A percentile compares a stretch with the other conserved stretches of the same genome.
Evolutionary conservation across 1,140 invertebrate genomes (phyloP).

Genomic region (Drosophila santomea): DNA sequence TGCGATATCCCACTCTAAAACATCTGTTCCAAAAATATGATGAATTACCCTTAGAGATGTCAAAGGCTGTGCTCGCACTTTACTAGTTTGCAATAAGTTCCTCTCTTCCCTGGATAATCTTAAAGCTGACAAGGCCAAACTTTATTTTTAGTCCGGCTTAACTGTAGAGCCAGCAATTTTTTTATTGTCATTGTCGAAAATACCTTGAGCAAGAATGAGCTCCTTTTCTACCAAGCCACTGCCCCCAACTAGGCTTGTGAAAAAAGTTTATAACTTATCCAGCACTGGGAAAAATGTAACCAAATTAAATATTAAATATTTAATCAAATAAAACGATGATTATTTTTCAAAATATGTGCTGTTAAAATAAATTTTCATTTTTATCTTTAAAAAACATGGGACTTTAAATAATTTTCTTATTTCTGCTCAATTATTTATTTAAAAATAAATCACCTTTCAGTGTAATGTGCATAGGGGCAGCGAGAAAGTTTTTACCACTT

Average conservation of each 20-base stretch:
- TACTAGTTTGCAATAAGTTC: conserved; percentile 30
- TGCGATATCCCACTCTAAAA: conserved; percentile 24
- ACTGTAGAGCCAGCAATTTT: conserved; percentile 33
- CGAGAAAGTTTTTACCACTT: conserved; percentile 30
- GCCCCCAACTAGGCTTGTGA: conserved; percentile 27
- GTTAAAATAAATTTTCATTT: no score
- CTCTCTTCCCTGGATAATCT: conserved; percentile 17
- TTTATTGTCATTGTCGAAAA: conserved; percentile 33
- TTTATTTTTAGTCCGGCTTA: conserved; percentile 43
- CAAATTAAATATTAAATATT: no score
- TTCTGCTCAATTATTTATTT: no score
- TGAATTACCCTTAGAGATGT: conserved; percentile 27
- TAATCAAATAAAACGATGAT: no score
- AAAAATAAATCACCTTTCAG: background rate
- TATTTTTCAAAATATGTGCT: no score
- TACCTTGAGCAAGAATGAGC: conserved; percentile 20
- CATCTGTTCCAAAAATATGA: conserved; percentile 48
- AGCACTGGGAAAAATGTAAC: conserved; percentile 2
- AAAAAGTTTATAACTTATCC: conserved; percentile 30
- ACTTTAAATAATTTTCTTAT: background rate
- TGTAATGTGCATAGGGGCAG: conserved; percentile 5
- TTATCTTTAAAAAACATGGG: no score
- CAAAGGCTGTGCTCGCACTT: conserved; percentile 26
- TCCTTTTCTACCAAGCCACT: conserved; percentile 1
- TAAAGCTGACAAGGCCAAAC: conserved; percentile 38